phyloP scores from a whole-genome alignment of 2,113 vertebrate genomes.

The Platanista minor region DNA sequence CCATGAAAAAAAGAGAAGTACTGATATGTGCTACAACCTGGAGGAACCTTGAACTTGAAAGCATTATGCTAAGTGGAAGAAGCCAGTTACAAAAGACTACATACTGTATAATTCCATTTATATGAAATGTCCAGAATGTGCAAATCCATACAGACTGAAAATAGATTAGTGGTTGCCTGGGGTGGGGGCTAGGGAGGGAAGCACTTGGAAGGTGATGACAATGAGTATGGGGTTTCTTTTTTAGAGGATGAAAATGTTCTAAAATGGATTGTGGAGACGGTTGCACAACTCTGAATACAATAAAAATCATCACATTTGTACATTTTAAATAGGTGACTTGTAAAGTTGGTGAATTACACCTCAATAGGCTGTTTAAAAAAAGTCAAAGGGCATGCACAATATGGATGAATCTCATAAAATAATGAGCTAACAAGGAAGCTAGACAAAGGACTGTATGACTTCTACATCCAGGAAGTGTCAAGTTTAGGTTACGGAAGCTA shows the following conservation, averaged over 20 bases:
- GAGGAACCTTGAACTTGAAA: not conserved
- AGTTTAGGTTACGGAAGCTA: not conserved
- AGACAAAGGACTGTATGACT: not conserved
- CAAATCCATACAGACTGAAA: not conserved
- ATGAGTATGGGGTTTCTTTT: not conserved
- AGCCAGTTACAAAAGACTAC: not conserved
- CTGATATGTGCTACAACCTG: not conserved
- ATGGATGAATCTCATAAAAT: not conserved
- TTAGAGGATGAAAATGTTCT: not conserved
- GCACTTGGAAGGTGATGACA: not conserved
- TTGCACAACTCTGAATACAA: not conserved
- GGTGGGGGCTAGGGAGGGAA: not conserved
- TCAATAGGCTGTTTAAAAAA: not conserved
- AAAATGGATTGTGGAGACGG: not conserved
- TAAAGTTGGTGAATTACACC: not conserved
- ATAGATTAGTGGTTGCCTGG: not conserved
- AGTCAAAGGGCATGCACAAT: not conserved
- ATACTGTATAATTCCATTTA: not conserved
- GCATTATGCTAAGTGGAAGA: not conserved
- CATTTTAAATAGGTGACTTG: not conserved
- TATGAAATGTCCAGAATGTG: not conserved
- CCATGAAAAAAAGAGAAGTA: not conserved
- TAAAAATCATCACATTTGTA: not conserved
- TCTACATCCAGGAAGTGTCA: not conserved
- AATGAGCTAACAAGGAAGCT: not conserved